Evolutionary conservation across 2,797 vertebrate species (phyloP).

Genomic region (Otus scops): DNA sequence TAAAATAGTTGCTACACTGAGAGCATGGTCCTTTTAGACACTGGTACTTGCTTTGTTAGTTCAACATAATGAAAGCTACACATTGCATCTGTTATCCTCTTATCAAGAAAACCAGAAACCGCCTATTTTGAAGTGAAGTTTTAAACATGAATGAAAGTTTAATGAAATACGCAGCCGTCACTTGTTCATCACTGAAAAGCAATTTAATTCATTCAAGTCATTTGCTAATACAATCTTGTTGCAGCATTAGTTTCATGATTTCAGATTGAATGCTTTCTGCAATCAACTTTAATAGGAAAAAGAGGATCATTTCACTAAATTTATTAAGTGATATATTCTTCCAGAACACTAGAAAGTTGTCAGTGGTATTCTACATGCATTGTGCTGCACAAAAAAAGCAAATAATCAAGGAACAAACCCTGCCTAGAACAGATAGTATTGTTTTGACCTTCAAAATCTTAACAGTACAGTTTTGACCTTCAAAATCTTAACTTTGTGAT

Average conservation of each 20-base stretch:
- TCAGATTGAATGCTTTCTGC: background rate
- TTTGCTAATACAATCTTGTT: background rate
- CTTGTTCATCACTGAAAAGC: background rate
- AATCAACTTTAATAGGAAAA: background rate
- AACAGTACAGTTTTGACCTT: background rate
- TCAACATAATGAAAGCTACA: background rate
- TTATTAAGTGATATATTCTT: background rate
- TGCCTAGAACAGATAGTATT: background rate
- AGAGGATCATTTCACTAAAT: background rate
- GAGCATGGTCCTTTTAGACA: background rate
- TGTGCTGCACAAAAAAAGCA: background rate
- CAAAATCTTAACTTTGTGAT: background rate
- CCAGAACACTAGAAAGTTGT: background rate
- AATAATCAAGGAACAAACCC: background rate
- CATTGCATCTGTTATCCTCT: background rate
- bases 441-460: background rate
- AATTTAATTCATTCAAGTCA: background rate
- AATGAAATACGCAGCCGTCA: background rate
- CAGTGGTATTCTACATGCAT: background rate
- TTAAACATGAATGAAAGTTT: background rate
- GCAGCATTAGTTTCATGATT: background rate
- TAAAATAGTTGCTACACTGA: background rate
- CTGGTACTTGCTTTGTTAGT: background rate
- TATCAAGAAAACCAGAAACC: background rate
- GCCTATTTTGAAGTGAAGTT: background rate